Evolutionary conservation across 1,140 invertebrate species (phyloP).

Genomic region (Drosophila arizonae): DNA sequence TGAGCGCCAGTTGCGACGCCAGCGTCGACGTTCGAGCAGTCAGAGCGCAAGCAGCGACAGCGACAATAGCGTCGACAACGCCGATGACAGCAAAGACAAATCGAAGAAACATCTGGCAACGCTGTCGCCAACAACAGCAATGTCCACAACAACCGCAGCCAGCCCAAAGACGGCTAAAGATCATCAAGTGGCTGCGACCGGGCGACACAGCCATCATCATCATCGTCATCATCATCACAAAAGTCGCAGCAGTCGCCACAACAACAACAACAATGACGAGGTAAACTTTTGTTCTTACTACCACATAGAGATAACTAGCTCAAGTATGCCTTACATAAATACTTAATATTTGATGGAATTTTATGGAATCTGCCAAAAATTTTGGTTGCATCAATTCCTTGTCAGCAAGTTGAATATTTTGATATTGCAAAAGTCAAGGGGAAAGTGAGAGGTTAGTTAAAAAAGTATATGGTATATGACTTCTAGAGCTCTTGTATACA

Average conservation of each 20-base stretch:
- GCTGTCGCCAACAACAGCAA: background rate
- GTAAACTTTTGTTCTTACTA: constrained; percentile 56
- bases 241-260: constrained; percentile 40
- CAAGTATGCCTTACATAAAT: constrained; percentile 19
- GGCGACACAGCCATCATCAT: constrained; percentile 30
- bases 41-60: constrained; percentile 28
- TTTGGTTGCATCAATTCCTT: too few species aligned
- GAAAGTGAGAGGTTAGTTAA: too few species aligned
- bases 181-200: constrained; percentile 2
- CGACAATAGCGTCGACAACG: constrained; percentile 30
- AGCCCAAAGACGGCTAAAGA: constrained; percentile 14
- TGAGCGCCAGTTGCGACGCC: constrained; percentile 35
- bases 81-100: constrained; percentile 31
- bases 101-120: constrained; percentile 28
- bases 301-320: constrained; percentile 1
- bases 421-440: background rate
- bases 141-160: background rate
- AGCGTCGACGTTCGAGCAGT: constrained; percentile 42
- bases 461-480: too few species aligned
- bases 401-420: too few species aligned
- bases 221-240: constrained; percentile 40
- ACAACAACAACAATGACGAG: constrained; percentile 56
- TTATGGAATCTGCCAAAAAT: background rate
- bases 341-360: background rate
- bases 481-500: too few species aligned